A percentile compares a stretch with the other conserved stretches of the same genome.
Conservation (phyloP, 2,888 invertebrate species). For the Euzetes globulus region DNA sequence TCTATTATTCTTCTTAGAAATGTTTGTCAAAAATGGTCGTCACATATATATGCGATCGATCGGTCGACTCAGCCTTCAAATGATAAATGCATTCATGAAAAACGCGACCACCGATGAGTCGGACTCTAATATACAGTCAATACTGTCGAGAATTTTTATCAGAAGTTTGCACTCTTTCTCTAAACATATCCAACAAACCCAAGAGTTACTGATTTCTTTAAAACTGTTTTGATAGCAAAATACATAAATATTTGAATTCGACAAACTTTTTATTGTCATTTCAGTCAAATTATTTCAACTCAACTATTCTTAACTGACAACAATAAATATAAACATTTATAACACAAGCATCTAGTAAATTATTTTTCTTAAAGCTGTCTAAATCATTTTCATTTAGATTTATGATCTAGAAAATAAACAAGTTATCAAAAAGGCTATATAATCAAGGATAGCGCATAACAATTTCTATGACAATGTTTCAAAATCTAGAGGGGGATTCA, state of each 20-base stretch:
- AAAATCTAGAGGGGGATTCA: too few relatives aligned
- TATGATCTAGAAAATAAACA: too few relatives aligned
- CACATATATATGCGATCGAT: conserved; percentile 12
- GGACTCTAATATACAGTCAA: background rate
- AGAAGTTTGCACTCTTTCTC: conserved; percentile 22
- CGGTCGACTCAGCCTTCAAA: background rate
- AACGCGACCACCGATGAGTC: background rate
- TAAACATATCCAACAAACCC: background rate
- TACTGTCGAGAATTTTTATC: conserved; percentile 21
- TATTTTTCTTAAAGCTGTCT: too few relatives aligned
- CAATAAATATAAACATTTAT: too few relatives aligned
- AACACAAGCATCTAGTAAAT: too few relatives aligned
- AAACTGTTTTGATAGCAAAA: conserved; percentile 4
- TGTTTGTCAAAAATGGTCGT: conserved; percentile 20
- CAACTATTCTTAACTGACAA: background rate
- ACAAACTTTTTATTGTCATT: background rate
- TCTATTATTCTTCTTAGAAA: too few relatives aligned
- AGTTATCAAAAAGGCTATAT: too few relatives aligned
- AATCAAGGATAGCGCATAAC: too few relatives aligned
- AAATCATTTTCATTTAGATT: too few relatives aligned
- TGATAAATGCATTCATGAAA: conserved; percentile 20
- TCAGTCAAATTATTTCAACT: too few relatives aligned
- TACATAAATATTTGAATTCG: background rate
- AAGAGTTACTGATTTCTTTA: background rate
- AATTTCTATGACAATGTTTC: too few relatives aligned